Conservation (phyloP, 2,888 invertebrate species). For the Hypselothyrea guttata region DNA sequence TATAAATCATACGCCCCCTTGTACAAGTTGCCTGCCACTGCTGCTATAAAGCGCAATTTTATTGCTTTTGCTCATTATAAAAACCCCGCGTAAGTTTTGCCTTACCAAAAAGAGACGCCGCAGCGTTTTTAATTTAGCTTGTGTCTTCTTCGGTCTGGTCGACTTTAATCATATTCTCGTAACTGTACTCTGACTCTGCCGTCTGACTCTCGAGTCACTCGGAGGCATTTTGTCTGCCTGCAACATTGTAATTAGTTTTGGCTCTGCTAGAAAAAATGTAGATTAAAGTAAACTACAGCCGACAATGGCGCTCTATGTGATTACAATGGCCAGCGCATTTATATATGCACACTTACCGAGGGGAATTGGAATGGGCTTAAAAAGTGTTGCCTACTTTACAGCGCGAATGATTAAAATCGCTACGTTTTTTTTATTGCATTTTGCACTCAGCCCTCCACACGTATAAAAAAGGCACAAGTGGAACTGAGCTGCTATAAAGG, state of each 20-base stretch:
- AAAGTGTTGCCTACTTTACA: constrained; percentile 60
- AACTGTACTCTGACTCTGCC: constrained; percentile 10
- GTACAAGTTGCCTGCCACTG: constrained; percentile 29
- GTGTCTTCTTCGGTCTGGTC: constrained; percentile 42
- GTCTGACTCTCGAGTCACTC: constrained; percentile 6
- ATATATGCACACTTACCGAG: constrained; percentile 31
- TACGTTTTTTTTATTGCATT: constrained; percentile 56
- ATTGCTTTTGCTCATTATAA: constrained; percentile 69
- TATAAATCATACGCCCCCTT: constrained; percentile 68
- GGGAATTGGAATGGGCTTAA: constrained; percentile 17
- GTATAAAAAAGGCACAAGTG: constrained; percentile 5
- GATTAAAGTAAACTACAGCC: constrained; percentile 39
- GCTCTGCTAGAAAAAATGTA: constrained; percentile 27
- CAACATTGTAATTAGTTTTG: constrained; percentile 74
- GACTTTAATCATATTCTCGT: constrained; percentile 73
- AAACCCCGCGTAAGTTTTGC: constrained; percentile 45
- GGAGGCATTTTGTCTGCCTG: constrained; percentile 42
- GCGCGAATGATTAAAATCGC: constrained; percentile 67
- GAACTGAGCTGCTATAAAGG: neutral
- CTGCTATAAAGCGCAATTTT: constrained; percentile 42
- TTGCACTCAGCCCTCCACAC: constrained; percentile 59
- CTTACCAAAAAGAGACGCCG: constrained; percentile 54
- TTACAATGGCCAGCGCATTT: constrained; percentile 55
- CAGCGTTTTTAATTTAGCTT: constrained; percentile 69
- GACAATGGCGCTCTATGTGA: constrained; percentile 54